Conservation (phyloP, 2,888 invertebrate species). For the Chrysomela aeneicollis region DNA sequence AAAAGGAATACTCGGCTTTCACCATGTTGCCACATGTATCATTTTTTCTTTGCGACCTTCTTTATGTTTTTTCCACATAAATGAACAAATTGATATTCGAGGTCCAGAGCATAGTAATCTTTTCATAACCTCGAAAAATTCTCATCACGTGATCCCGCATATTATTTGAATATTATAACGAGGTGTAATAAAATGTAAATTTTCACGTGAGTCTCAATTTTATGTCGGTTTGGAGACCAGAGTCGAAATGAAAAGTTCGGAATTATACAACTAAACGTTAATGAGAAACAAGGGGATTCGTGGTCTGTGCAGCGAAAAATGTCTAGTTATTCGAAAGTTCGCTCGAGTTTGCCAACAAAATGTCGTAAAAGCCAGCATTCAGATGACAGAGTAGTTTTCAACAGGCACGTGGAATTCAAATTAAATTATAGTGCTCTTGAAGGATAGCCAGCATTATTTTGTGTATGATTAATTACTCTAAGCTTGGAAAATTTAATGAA, state of each 20-base stretch:
- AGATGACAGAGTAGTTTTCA: slow-evolving; percentile 29
- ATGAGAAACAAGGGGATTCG: slow-evolving; percentile 22
- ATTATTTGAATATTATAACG: slow-evolving; percentile 18
- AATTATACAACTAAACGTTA: slow-evolving; percentile 24
- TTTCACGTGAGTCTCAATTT: slow-evolving; percentile 31
- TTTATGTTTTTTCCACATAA: too few relatives aligned
- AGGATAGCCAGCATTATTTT: too few relatives aligned
- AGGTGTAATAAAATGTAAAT: slow-evolving; percentile 32
- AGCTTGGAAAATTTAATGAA: too few relatives aligned
- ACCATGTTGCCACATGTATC: too few relatives aligned
- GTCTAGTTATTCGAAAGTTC: slow-evolving; percentile 26
- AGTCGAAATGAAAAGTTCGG: slow-evolving; percentile 27
- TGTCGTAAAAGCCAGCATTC: slow-evolving; percentile 25
- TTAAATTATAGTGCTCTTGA: slow-evolving; percentile 24
- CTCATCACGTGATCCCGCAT: slow-evolving; percentile 25
- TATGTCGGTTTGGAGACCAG: slow-evolving; percentile 28
- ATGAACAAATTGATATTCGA: too few relatives aligned
- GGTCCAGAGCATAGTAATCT: too few relatives aligned
- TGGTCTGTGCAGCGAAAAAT: slow-evolving; percentile 21
- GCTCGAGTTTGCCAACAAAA: slow-evolving; percentile 27
- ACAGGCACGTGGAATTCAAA: slow-evolving; percentile 25
- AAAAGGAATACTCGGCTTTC: too few relatives aligned
- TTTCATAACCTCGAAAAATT: slow-evolving; percentile 17
- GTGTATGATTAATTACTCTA: too few relatives aligned
- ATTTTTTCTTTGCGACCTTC: too few relatives aligned